Conservation (phyloP, 2,888 invertebrate species). For the Ormyrus rosae region DNA sequence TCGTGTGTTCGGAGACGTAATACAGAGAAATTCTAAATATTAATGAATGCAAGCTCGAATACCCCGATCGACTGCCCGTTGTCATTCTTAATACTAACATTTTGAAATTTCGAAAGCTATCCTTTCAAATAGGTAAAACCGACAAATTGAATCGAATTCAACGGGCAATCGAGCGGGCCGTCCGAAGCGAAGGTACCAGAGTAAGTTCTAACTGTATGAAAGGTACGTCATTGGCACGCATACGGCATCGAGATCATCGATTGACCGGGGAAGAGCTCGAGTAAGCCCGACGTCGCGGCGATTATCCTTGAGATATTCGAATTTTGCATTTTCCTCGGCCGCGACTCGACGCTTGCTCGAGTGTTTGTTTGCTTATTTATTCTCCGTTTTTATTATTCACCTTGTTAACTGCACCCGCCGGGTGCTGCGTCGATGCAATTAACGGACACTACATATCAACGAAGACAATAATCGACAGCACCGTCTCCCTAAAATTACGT, state of each 20-base stretch:
- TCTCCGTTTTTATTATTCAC: constrained; percentile 42
- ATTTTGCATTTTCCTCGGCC: not conserved
- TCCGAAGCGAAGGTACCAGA: constrained; percentile 53
- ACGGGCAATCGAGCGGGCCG: not conserved
- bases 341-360: constrained; percentile 45
- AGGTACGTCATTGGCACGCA: constrained; percentile 58
- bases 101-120: too few species aligned
- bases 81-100: too few species aligned
- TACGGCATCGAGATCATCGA: constrained; percentile 58
- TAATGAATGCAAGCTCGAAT: constrained; percentile 33
- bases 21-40: constrained; percentile 42
- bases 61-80: constrained; percentile 7
- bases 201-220: constrained; percentile 53
- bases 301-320: not conserved
- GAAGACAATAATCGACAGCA: constrained; percentile 66
- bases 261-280: constrained; percentile 54
- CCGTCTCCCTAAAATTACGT: constrained; percentile 63
- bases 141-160: not conserved
- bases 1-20: constrained; percentile 10
- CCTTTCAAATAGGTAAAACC: not conserved
- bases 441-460: constrained; percentile 55
- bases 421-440: constrained; percentile 46
- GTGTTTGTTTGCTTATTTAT: constrained; percentile 28
- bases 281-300: constrained; percentile 30
- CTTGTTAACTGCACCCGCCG: constrained; percentile 46